Evolutionary conservation across 2,797 vertebrate genomes (phyloP).

Genomic region (Helostoma temminkii): DNA sequence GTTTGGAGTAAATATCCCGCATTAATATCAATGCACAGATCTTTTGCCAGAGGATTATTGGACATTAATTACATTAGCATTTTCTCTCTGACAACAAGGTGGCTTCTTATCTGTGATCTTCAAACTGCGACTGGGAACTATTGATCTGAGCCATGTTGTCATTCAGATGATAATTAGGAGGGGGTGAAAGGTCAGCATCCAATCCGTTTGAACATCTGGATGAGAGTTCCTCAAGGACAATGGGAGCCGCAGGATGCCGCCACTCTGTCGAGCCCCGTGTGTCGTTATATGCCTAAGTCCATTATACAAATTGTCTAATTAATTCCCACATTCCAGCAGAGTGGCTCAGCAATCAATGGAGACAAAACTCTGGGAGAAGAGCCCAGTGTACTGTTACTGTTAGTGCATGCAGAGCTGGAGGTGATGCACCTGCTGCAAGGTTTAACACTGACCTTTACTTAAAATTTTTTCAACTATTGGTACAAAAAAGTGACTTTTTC

Average conservation of each 20-base stretch:
- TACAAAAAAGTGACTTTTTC: conserved; percentile 25
- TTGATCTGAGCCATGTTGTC: conserved; percentile 96
- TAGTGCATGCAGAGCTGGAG: conserved; percentile 26
- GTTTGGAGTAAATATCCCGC: conserved; percentile 72
- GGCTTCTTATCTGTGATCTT: conserved; percentile 93
- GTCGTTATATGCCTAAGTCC: conserved; percentile 75
- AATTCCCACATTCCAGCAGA: conserved; percentile 78
- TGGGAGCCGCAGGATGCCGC: conserved; percentile 75
- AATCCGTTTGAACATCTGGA: conserved; percentile 88
- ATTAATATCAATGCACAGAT: conserved; percentile 68
- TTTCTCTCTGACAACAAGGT: conserved; percentile 84
- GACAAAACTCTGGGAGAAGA: conserved; percentile 49
- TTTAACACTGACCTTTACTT: conserved; percentile 26
- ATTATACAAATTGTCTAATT: conserved; percentile 85
- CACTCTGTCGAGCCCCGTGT: conserved; percentile 57
- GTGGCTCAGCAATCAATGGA: conserved; percentile 66
- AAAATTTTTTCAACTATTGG: background rate
- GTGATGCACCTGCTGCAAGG: conserved; percentile 42
- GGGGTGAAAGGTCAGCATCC: conserved; percentile 91
- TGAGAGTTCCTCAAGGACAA: conserved; percentile 88
- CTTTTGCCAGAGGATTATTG: conserved; percentile 76
- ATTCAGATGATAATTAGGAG: conserved; percentile 97
- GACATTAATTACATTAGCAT: conserved; percentile 86
- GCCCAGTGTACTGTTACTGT: conserved; percentile 25
- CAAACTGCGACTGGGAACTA: conserved; percentile 93